phyloP scores from a whole-genome alignment of 2,888 invertebrate genomes.

The Xestia ashworthii region DNA sequence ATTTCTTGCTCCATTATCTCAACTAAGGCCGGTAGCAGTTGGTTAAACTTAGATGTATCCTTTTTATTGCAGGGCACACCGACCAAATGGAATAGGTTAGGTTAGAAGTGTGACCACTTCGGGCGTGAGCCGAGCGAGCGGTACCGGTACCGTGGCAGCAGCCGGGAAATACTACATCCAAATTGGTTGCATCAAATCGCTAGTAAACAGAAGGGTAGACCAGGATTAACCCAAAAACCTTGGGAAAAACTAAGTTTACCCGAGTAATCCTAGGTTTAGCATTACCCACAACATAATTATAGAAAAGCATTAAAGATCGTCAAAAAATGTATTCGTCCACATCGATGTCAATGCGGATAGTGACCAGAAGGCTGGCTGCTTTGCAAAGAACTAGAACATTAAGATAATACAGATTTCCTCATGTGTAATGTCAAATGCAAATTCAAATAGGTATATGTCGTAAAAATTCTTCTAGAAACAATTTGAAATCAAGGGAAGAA shows the following conservation, averaged over 20 bases:
- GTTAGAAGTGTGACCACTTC: not conserved
- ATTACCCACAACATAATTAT: not conserved
- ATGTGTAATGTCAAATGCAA: constrained; percentile 14
- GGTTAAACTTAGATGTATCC: not conserved
- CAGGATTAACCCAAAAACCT: not conserved
- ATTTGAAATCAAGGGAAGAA: constrained; percentile 4
- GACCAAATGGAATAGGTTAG: not conserved
- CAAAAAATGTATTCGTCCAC: not conserved
- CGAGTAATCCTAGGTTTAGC: not conserved
- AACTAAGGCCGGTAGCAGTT: not conserved
- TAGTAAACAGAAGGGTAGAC: not conserved
- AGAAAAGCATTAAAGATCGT: not conserved
- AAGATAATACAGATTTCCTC: constrained; percentile 20
- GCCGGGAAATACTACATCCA: not conserved
- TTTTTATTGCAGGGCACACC: not conserved
- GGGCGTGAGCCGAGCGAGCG: no score
- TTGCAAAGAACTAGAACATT: constrained; percentile 23
- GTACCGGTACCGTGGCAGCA: no score
- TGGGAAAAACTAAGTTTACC: not conserved
- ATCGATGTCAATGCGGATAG: not conserved
- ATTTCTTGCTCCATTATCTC: not conserved
- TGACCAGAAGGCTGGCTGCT: not conserved
- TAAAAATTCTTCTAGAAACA: constrained; percentile 2
- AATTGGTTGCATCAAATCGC: not conserved
- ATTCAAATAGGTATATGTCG: not conserved